Percentiles rank a stretch among this genome's conserved stretches.
Evolutionary conservation across 2,797 vertebrate species (phyloP).

Genomic region (Paedocypris micromegethes): DNA sequence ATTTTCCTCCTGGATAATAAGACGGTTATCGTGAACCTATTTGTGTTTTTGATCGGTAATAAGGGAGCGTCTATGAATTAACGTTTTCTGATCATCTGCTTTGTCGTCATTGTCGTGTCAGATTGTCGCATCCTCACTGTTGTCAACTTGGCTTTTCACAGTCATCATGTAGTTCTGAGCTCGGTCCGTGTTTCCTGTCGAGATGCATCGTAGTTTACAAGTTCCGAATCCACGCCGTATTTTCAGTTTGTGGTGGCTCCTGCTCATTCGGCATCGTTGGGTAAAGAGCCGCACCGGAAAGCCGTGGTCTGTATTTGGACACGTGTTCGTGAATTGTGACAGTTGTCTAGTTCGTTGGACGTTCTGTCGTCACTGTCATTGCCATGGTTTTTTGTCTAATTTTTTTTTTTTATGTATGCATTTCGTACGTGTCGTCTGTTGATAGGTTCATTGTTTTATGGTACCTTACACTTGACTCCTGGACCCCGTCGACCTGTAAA

Average conservation of each 20-base stretch:
- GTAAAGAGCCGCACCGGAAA: constrained; percentile 36
- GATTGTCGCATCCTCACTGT: constrained; percentile 41
- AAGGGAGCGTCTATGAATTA: constrained; percentile 30
- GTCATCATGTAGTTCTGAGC: constrained; percentile 33
- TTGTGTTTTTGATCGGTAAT: constrained; percentile 16
- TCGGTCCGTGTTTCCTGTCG: constrained; percentile 21
- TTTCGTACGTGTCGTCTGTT: constrained; percentile 61
- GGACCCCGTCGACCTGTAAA: constrained; percentile 68
- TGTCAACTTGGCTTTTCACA: not conserved
- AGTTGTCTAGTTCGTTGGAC: constrained; percentile 26
- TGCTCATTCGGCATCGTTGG: not conserved
- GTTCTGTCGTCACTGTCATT: constrained; percentile 1
- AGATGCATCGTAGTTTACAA: constrained; percentile 18
- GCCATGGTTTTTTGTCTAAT: constrained; percentile 22
- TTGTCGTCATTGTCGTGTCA: constrained; percentile 46
- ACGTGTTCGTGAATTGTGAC: constrained; percentile 45
- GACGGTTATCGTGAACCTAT: not conserved
- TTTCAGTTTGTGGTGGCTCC: constrained; percentile 22
- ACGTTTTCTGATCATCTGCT: constrained; percentile 29
- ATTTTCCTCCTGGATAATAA: constrained; percentile 3
- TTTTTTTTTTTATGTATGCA: constrained; percentile 8
- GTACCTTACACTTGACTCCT: constrained; percentile 72
- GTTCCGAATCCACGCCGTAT: constrained; percentile 12
- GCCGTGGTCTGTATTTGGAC: constrained; percentile 52
- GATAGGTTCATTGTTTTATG: constrained; percentile 67